Evolutionary conservation across 2,797 vertebrate genomes (phyloP), one percentile per base, ranked within the genome.

Genomic region (Alfaro cultratus): DNA sequence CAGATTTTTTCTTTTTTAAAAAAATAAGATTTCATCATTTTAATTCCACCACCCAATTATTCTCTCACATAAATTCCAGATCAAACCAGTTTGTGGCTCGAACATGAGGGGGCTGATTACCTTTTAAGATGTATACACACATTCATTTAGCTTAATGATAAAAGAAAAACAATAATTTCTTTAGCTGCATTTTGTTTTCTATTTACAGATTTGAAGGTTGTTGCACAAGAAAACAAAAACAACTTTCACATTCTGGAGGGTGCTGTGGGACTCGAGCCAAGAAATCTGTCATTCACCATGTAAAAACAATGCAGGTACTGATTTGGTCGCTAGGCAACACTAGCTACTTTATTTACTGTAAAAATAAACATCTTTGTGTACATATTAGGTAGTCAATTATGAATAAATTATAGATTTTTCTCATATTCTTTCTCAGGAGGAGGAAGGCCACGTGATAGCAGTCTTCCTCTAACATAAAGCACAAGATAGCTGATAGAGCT

Each of bases 241-340:
- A 88, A 83, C 81, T 84, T 74, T 88, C 70, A 36, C 73, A 76
- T 88, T 83, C 77, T 76, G 83, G 85, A 81, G 46, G 76, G 77
- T 86, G 72, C 88, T 85, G 74, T 83, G 77, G 87, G 88, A 91
- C 80, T 81, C 73, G 67, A 89, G 87, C 86, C 89, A 81, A 84
- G 80, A 75, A 86, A 77, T 80, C 78, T 81, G 83, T 89, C 86
- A 92, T 86, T 93, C 86, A 90, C 74, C 78, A 79, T 89, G 77
- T 89, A 94, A 87, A 94, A 93, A 93, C 92, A 94, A 92, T 85
- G 79, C 87, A 91, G 91, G 88, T 91, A 78, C 90, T 90, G 91
- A 90, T 87, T 83, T 74, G 87, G 95, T 96, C 95, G 92, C 95
- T 90, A 92, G 90, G 95, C 91, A 95, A 95, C 94, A 89, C 91